Percentiles rank a stretch among this genome's conserved stretches.
phyloP scores from a whole-genome alignment of 2,888 invertebrate species.

The Pseudococcus jackbeardsleyi region DNA sequence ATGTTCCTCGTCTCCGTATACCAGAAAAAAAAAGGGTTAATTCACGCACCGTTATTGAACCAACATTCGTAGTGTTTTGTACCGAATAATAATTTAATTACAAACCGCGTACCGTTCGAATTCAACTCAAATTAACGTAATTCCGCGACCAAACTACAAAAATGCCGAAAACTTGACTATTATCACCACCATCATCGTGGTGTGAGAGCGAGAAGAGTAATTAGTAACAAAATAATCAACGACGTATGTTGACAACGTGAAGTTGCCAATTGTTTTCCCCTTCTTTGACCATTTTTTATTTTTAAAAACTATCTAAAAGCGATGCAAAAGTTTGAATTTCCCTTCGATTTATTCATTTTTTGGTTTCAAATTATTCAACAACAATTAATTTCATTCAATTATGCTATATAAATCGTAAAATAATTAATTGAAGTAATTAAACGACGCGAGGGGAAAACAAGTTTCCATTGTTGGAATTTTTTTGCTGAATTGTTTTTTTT shows the following conservation, averaged over 20 bases:
- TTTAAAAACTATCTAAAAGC: neutral
- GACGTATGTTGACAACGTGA: conserved; percentile 13
- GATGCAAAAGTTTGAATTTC: neutral
- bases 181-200: conserved; percentile 33
- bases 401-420: too few relatives aligned
- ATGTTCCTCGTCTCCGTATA: neutral
- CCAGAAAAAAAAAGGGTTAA: conserved; percentile 38
- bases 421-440: too few relatives aligned
- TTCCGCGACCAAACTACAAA: neutral
- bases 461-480: too few relatives aligned
- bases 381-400: too few relatives aligned
- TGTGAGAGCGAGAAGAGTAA: neutral
- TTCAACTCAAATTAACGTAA: neutral
- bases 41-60: conserved; percentile 52
- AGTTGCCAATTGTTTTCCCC: conserved; percentile 26
- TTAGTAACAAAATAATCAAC: neutral
- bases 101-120: conserved; percentile 38
- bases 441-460: too few relatives aligned
- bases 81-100: conserved; percentile 29
- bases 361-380: too few relatives aligned
- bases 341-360: neutral
- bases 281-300: neutral
- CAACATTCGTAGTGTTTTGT: conserved; percentile 32
- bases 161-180: conserved; percentile 40
- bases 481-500: too few relatives aligned